These are phyloP conservation scores for Tachuris rubrigastra DNA, from an alignment of 2,113 vertebrate species.

Conservation along the genomic window DNA sequence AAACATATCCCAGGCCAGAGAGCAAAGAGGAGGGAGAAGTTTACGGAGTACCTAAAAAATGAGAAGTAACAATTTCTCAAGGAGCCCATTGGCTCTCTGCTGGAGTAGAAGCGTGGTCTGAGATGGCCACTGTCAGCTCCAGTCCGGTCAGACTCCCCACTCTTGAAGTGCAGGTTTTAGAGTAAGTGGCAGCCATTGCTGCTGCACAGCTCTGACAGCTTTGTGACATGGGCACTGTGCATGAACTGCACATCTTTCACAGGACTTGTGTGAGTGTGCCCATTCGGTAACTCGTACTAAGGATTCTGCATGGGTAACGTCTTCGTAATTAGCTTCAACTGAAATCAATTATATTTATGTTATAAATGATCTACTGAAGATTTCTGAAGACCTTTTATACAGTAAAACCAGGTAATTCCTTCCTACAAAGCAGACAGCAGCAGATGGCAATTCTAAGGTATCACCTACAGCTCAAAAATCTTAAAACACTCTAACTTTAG, in stretches of 20 bases:
- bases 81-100: neutral
- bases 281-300: neutral
- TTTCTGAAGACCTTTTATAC: neutral
- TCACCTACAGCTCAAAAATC: neutral
- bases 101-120: neutral
- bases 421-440: neutral
- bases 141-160: neutral
- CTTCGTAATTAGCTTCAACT: neutral
- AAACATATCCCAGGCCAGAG: neutral
- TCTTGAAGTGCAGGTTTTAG: neutral
- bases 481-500: constrained; percentile 13
- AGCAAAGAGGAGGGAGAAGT: neutral
- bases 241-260: neutral
- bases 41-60: neutral
- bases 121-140: neutral
- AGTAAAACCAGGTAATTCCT: neutral
- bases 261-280: neutral
- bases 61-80: neutral
- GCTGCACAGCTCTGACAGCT: neutral
- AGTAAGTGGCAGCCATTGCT: neutral
- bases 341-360: neutral
- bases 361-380: neutral
- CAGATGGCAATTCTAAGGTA: neutral
- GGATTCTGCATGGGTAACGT: neutral
- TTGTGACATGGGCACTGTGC: neutral